Base-by-base conservation (phyloP, 2,888 invertebrate genomes). In the Apamea crenata region DNA sequence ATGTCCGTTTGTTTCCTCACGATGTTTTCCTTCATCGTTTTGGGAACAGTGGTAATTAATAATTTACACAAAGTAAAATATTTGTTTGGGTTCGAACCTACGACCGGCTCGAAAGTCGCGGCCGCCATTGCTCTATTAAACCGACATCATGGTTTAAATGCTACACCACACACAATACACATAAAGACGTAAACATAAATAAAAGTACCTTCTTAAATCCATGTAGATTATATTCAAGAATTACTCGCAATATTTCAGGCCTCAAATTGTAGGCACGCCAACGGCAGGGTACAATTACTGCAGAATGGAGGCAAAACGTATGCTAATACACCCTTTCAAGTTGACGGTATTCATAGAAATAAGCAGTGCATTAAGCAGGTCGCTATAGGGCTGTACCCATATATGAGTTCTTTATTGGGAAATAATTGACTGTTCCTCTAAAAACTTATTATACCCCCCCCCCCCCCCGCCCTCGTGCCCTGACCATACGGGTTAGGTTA, bases 311-410 rank as follows among this genome's bases (percentile, higher is more conserved):
- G 80, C 44, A 87, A 80, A 81, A 85, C 82, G 79, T 89, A 89
- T 89, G 88, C 74, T 87, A 87, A 89, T 87, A 83, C 80, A 68
- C 76, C 85, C 88, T 88, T 89, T 87, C 80, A 85, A 77, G 79
- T 74, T 72, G 83, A 77, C 78, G 67, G 87, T 77, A 89, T 88
- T 89, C 89, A 88, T 77, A 83, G 75, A 82, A 83, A 78, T 79
- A 85, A 84, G 85, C 80, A 74, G 71, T 75, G 88, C 82, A 84
- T 85, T 85, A 87, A 82, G 82, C 65, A 61, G 70, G 56, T 65
- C 47, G 59, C 29, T 74, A 25, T 80, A 85, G 80, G 83, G 78
- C n/a, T 83, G 78, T 75, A 32, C n/a, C 61, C 10, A 59, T 18
- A 18, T 63, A 8, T 61, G 7, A 6, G 44, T 53, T 53, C 3